Evolutionary conservation across 1,140 invertebrate genomes (phyloP).

Genomic region (Choristoneura fumiferana): DNA sequence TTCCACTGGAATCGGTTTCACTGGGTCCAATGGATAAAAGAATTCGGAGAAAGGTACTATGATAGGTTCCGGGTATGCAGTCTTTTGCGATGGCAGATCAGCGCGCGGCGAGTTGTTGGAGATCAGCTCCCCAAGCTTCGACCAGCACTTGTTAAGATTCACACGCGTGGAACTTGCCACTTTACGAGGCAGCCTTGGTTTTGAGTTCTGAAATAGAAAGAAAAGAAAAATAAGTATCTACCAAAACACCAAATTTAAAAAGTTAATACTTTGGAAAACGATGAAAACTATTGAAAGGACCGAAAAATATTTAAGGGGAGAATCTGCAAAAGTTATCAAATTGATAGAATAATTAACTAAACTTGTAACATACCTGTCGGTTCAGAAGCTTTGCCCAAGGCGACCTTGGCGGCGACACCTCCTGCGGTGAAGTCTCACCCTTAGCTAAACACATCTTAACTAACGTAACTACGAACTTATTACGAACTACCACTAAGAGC

Average conservation of each 20-base stretch:
- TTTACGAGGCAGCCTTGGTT: constrained; percentile 73
- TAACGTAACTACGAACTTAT: constrained; percentile 51
- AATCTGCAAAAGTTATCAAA: neutral
- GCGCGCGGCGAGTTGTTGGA: constrained; percentile 64
- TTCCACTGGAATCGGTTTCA: constrained; percentile 60
- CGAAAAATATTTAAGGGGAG: neutral
- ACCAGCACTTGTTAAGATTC: constrained; percentile 80
- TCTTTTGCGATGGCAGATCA: constrained; percentile 69
- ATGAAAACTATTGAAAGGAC: neutral
- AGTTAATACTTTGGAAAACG: no score
- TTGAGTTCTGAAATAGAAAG: constrained; percentile 69
- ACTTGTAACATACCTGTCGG: constrained; percentile 55
- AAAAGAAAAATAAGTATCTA: constrained; percentile 32
- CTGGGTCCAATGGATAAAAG: constrained; percentile 65
- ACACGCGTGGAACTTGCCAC: constrained; percentile 75
- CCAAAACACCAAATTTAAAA: neutral
- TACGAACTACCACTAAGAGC: constrained; percentile 49
- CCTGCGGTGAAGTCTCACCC: constrained; percentile 60
- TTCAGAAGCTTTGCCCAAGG: constrained; percentile 74
- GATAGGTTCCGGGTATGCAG: constrained; percentile 61
- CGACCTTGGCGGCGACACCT: constrained; percentile 62
- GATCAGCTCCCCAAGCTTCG: constrained; percentile 78
- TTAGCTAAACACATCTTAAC: constrained; percentile 72
- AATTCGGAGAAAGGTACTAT: constrained; percentile 60
- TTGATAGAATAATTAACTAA: neutral